Conservation (phyloP, 2,888 invertebrate species). For the Tipula unca region DNA sequence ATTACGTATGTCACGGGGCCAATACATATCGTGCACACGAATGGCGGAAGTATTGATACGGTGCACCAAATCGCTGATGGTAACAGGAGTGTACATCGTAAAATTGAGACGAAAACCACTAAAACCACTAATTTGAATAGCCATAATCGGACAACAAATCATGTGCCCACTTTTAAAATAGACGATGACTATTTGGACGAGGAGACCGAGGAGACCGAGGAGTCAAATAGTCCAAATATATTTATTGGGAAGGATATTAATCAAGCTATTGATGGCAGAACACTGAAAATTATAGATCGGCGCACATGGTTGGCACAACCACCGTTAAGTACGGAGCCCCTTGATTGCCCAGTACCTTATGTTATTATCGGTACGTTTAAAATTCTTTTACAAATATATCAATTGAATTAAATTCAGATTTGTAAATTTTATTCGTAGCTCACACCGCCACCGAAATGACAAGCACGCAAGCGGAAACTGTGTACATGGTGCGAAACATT, state of each 20-base stretch:
- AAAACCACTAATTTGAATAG: background rate
- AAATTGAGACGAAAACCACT: background rate
- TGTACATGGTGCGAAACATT: constrained; percentile 42
- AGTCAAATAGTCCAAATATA: constrained; percentile 27
- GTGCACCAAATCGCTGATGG: constrained; percentile 24
- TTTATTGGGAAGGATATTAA: constrained; percentile 32
- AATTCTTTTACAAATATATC: too few relatives aligned
- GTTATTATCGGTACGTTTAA: constrained; percentile 44
- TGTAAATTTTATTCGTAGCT: background rate
- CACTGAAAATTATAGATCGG: constrained; percentile 35
- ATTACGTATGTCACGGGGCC: constrained; percentile 45
- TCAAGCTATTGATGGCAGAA: constrained; percentile 32
- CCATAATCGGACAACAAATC: background rate
- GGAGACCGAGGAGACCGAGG: background rate
- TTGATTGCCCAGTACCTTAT: constrained; percentile 40
- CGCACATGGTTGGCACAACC: constrained; percentile 45
- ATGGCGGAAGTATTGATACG: constrained; percentile 14
- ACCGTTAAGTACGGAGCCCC: constrained; percentile 35
- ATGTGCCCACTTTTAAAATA: background rate
- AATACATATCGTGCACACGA: constrained; percentile 34
- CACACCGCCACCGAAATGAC: constrained; percentile 38
- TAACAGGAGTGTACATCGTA: background rate
- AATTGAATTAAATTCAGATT: too few relatives aligned
- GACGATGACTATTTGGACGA: background rate
- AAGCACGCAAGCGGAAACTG: constrained; percentile 42